Evolutionary conservation across 1,140 invertebrate genomes (phyloP), one percentile per base, ranked within the genome.

Genomic region (Neotoxoptera formosana): DNA sequence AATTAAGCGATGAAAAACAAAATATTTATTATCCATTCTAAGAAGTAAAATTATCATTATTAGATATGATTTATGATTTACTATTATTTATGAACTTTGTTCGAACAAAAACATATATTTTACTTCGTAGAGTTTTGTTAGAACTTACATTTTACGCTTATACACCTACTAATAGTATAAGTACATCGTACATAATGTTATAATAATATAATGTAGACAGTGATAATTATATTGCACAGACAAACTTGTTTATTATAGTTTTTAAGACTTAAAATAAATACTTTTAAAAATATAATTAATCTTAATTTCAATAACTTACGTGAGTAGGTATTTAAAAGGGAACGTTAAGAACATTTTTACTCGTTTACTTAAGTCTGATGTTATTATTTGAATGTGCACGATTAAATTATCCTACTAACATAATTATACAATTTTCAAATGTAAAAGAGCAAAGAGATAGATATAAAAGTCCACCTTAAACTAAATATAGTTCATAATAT

Each of bases 261-360:
- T 34, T 89, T 2, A 53, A 56, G 34, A 9, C n/a, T 9, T 56
- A 53, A 89, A 89, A 25, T 56, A 89, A 89, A 36, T 41, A 56
- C 36, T 36, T 47, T 17, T 36, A 89, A 89, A 89, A 89, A 56
- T 41, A 1, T 56, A 89, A 89, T 89, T 89, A 41, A 89, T 89
- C 56, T 23, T 2, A 89, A 89, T 89, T 89, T 89, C 56, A 89
- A 89, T 53, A 36, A 89, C n/a, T 25, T 56, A 56, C 21, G 34
- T 23, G 1, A 41, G 14, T n/a, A 88, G 41, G 41, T 41, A 41
- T 41, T 51, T 48, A 48, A 53, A 89, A 87, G 34, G 9, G 34
- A 21, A 53, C 51, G 34, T 25, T 89, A 36, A 56, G 34, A 41
- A 41, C 25, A 89, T 34, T 89, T 89, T 56, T 89, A 36, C 48